Base-by-base conservation (phyloP, 2,797 vertebrate genomes). In the Brachymystax lenok region DNA sequence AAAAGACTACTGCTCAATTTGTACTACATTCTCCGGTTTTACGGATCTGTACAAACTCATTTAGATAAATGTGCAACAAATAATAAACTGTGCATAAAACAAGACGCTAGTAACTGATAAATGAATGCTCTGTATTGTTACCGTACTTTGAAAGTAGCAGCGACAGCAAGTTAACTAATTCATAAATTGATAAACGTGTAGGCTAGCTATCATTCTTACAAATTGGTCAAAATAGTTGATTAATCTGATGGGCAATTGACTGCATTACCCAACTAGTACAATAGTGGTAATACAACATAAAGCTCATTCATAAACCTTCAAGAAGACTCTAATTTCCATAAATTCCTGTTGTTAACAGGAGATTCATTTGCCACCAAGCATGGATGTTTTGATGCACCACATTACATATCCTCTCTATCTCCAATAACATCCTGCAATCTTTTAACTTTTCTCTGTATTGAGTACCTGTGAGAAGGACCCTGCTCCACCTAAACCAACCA, bases 1-100 rank as follows among this genome's bases (percentile, higher is more conserved):
- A 52, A 51, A 71, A 51, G 14, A 52, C n/a, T 10, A 51, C 52
- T 54, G 52, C n/a, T 71, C 21, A 52, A 14, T 40, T 40, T 35
- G 46, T 13, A 27, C 86, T 91, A 93, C 90, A 91, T 91, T 92
- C 88, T 83, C 71, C 77, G 82, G 78, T 54, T 77, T 76, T 46
- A 69, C 10, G 16, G 68, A 69, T 33, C 12, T 10, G 17, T 50
- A 69, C 16, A n/a, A 69, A 69, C 68, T 40, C 5, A 71, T 71
- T 21, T 50, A 12, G 69, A 71, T 24, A 71, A 70, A 59, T 70
- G 82, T 78, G 74, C 52, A 74, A 71, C 17, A 77, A 71, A 46
- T 24, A 51, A 71, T 12, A 51, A 69, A 28, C 77, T 79, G 82
- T 63, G 77, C 56, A 52, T 50, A 6, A 24, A 80, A 74, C 66